Percentiles rank a stretch among this genome's conserved stretches.
phyloP scores from a whole-genome alignment of 2,888 invertebrate species.

The Galerucella calmariensis region DNA sequence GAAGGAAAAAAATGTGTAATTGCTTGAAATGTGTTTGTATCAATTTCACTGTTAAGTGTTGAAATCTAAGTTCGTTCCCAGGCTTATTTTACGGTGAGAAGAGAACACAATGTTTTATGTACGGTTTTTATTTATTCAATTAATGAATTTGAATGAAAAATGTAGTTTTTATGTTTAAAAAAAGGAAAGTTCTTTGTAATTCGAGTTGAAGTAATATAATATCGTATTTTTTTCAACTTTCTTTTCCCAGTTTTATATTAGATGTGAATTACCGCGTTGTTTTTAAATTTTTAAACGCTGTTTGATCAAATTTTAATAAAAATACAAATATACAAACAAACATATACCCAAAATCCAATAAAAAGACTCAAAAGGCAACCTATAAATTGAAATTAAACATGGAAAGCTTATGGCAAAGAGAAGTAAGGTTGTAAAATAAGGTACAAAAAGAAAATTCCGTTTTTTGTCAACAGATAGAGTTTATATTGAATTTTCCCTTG shows the following conservation, averaged over 20 bases:
- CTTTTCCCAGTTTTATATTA: background rate
- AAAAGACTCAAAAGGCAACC: too few relatives aligned
- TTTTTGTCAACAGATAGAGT: too few relatives aligned
- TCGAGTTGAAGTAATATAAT: background rate
- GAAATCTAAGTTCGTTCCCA: constrained; percentile 1
- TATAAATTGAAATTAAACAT: too few relatives aligned
- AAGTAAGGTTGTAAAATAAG: too few relatives aligned
- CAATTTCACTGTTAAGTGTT: background rate
- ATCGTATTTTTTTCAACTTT: constrained; percentile 4
- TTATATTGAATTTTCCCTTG: too few relatives aligned
- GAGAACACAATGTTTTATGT: background rate
- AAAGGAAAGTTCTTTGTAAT: constrained; percentile 16
- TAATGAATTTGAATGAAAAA: constrained; percentile 3
- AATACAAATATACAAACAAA: too few relatives aligned
- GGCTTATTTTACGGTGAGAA: background rate
- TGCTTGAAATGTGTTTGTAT: background rate
- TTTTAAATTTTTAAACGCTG: too few relatives aligned
- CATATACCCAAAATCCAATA: too few relatives aligned
- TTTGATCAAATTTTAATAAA: too few relatives aligned
- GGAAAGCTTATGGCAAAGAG: too few relatives aligned
- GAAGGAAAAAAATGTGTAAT: background rate
- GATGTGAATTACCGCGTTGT: constrained; percentile 1
- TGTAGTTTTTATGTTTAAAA: background rate
- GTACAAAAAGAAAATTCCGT: too few relatives aligned
- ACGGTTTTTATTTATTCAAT: constrained; percentile 4